Base-by-base conservation (phyloP, 1,140 invertebrate genomes). In the Alviniconcha marisindica region DNA sequence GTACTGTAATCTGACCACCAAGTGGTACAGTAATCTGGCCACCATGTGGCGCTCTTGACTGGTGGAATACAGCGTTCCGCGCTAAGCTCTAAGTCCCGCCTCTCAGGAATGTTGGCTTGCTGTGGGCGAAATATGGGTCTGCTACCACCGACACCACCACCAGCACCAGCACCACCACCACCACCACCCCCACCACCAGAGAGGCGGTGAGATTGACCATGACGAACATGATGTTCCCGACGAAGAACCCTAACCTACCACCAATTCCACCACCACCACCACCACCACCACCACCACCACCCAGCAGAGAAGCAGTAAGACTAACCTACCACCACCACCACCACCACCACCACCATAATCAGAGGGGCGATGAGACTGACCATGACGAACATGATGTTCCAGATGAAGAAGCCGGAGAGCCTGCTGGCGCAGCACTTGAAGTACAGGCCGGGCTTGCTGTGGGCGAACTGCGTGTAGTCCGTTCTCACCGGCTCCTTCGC, bases 311-410 rank as follows among this genome's bases (percentile, higher is more conserved):
- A n/a, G 3, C 24, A 33, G 56, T 51, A 12, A 51, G 48, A 21
- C 48, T 21, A 12, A 51, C 48, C 10, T 33, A 33, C 21, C n/a
- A n/a, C 40, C 24, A 74, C 71, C 71, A 74, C 21, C 24, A 74
- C 40, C 3, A 74, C 38, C n/a, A n/a, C n/a, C n/a, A n/a, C n/a
- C n/a, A n/a, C n/a, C n/a, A n/a, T n/a, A n/a, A n/a, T n/a, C n/a
- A n/a, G n/a, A n/a, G n/a, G n/a, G n/a, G n/a, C 2, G 48, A 48
- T 38, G 10, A 18, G 38, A 63, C 84, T 76, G 85, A 90, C 89
- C 86, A 90, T 87, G 28, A 90, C 76, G 36, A 89, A 77, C 21
- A 90, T 74, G 31, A 89, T 86, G 56, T 89, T 90, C 88, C 89
- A 90, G 12, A 87, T 69, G 56, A 88, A 90, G 81, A 88, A 90